Percentiles rank a stretch among this genome's conserved stretches.
Conservation (phyloP, 64 coral and sea anemone species). For the Stichodactyla mertensii region DNA sequence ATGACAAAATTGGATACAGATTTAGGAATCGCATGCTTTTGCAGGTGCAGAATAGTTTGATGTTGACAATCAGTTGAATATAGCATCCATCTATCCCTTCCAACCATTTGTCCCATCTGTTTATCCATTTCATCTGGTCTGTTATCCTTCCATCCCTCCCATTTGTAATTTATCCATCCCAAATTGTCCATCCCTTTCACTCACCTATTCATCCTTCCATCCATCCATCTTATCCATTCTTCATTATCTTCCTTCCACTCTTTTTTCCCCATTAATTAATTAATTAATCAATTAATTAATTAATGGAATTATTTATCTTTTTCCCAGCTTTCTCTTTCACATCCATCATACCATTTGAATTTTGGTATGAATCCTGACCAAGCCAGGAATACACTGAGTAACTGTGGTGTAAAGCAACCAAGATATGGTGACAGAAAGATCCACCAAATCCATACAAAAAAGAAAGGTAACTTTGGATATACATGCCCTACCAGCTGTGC, state of each 20-base stretch:
- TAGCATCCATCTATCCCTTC: not conserved
- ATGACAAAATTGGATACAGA: constrained; percentile 75
- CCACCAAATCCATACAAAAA: constrained; percentile 61
- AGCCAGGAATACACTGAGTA: constrained; percentile 80
- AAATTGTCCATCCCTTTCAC: not conserved
- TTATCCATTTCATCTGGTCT: not conserved
- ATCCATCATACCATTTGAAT: constrained; percentile 91
- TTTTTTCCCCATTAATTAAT: not conserved
- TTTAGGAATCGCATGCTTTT: constrained; percentile 78
- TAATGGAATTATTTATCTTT: not conserved
- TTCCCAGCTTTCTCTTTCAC: constrained; percentile 82
- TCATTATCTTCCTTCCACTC: too few species aligned
- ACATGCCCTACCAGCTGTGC: too few species aligned
- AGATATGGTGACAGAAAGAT: constrained; percentile 89
- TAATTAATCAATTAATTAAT: not conserved
- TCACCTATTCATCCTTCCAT: not conserved
- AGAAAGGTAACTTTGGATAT: constrained; percentile 57
- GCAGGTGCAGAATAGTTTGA: constrained; percentile 41
- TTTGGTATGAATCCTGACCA: constrained; percentile 98
- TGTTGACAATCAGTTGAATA: not conserved
- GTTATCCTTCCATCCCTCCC: not conserved
- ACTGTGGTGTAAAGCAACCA: constrained; percentile 87
- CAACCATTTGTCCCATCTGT: not conserved
- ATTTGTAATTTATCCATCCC: not conserved
- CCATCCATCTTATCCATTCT: too few species aligned